Evolutionary conservation across 35 echinoderm and acorn worm genomes (phyloP), one percentile per base, ranked within the genome.

Genomic region (Stichopus chloronotus): DNA sequence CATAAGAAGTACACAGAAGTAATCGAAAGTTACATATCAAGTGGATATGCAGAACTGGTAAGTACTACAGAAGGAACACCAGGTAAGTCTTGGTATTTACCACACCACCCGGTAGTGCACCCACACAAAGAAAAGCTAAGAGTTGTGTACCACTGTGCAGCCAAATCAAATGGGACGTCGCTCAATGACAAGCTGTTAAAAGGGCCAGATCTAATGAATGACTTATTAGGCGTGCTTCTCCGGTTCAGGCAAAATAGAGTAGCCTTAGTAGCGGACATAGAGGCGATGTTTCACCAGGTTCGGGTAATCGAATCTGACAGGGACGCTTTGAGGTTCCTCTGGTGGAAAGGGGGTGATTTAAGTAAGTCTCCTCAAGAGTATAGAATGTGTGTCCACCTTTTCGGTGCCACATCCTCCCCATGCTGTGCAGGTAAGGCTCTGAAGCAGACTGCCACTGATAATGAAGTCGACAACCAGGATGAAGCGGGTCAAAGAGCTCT

Each of bases 141-240:
- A 87, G 95, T 96, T 0, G 95, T 96, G 4, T 96, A 86, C 71
- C 89, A 94, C 53, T 96, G 93, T 59, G 63, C 93, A 71, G 92
- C 83, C 30, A 93, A 56, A 30, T 96, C 43, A 63, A 78, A 53
- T 63, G 95, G 93, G 13, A 76, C 57, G 5, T 96, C 92, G 4
- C 71, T 96, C 8, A 94, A 96, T 57, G 82, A 91, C 55, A 17
- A 92, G 68, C 90, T 9, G 94, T 53, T 96, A n/a, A 59, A 92
- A 30, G 93, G 95, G 9, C 95, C 95, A 13, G 92, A 95, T 53
- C 9, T 92, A 16, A 95, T 84, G 54, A 95, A 92, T 63, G 81
- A 84, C 14, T 23, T 94, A 30, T 55, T 91, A 53, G 93, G 88
- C 19, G 78, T 91, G 16, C 61, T 94, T 4, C 87, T 94, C 1